Evolutionary conservation across 2,888 invertebrate species (phyloP), one percentile per base, ranked within the genome.

Genomic region (Pristionchus mayeri): DNA sequence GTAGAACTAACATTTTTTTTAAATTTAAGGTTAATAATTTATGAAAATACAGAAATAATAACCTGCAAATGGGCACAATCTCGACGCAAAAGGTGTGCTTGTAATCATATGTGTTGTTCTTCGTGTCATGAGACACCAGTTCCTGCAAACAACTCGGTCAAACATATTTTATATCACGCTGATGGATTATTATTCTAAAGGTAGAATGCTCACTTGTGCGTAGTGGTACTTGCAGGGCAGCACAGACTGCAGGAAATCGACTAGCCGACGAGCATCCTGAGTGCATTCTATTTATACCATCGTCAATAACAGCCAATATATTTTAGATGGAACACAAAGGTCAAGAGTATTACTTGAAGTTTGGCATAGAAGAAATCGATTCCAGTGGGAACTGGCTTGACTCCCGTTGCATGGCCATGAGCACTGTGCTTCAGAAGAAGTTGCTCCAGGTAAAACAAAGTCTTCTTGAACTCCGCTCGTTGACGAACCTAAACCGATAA

Each of bases 401-500:
- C 90, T 85, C 89, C 90, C 37, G 91, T 91, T 0, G 97, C 96
- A 91, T 96, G 95, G 89, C 95, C 95, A 93, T 98, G 98, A 0
- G 97, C 97, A 91, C 96, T 96, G 93, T 98, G 96, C 93, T 98
- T 99, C 88, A 99, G 94, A 92, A 99, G 97, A 87, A 98, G 93
- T 93, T 99, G 99, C 93, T 99, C 99, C 91, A 99, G 94, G 93
- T 98, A 99, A 93, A 96, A 98, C 92, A 99, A 96, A 0, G 98
- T 98, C 93, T 98, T 98, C 93, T 97, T 97, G 93, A 98, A 98
- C 89, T 96, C 96, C 0, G 96, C 95, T 93, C 96, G 91, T 84
- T 93, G 93, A 24, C 93, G 90, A n/a, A 92, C 87, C 84, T 84
- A n/a, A n/a, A n/a, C n/a, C n/a, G n/a, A n/a, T n/a, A n/a, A n/a